Evolutionary conservation across 1,140 invertebrate genomes (phyloP), one percentile per base, ranked within the genome.

Genomic region (Rhizoglyphus robini): DNA sequence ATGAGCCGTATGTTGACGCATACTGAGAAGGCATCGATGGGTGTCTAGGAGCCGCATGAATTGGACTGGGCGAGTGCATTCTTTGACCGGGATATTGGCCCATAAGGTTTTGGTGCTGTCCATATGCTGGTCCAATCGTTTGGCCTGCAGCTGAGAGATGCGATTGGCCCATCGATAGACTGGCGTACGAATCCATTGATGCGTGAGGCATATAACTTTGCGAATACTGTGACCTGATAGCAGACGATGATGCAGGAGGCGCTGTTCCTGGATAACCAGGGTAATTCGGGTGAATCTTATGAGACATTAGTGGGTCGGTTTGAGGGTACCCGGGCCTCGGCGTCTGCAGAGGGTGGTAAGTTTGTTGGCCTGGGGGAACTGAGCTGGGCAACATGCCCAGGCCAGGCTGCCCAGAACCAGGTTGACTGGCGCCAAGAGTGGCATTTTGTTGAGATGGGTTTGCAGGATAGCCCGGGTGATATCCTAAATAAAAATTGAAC

Each of bases 161-260:
- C 3, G 41, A 34, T 25, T 38, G 47, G 49, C 67, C 36, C 67
- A 68, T 68, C 29, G 63, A 34, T 4, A 67, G 20, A 27, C 36
- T 34, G 18, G 18, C 15, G 20, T 59, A 48, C 11, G 25, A 29
- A 62, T 65, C 49, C 34, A 54, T 32, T 27, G 49, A 23, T 36
- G 25, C 11, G 4, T 51, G 48, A 34, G 36, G 51, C 58, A 60
- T 60, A 27, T 34, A 60, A 46, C 25, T 60, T 46, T 60, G 58
- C 15, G 58, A 60, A 65, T 65, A 68, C 31, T 68, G 67, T n/a
- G 65, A 66, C 20, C 67, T 46, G 23, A 65, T 25, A 11, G 29
- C 15, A 11, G 49, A 20, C 23, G 58, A 31, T 32, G 38, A 47
- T 30, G 23, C 41, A 36, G 31, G 41, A 8, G 34, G 8, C 27